phyloP scores from a whole-genome alignment of 1,140 invertebrate species.

The Chlorops oryzae region DNA sequence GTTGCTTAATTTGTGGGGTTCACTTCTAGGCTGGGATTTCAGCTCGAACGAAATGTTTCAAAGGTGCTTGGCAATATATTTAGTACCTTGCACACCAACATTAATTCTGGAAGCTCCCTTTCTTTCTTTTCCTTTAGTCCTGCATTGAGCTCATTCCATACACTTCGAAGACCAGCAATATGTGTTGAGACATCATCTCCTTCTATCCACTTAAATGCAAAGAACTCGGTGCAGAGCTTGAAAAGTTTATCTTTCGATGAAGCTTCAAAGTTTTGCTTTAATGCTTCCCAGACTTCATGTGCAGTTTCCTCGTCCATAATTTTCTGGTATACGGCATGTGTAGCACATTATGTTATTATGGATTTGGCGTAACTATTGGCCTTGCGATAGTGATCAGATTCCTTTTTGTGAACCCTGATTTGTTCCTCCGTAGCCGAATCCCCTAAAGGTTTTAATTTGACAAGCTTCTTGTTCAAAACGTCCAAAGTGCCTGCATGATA shows the following conservation, averaged over 20 bases:
- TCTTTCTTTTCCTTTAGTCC: background rate
- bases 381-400: background rate
- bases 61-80: conserved; percentile 3
- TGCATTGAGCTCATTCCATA: conserved; percentile 1
- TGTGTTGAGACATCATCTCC: background rate
- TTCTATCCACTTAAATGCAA: background rate
- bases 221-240: conserved; percentile 5
- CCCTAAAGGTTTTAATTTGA: too few species aligned
- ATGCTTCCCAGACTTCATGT: conserved; percentile 2
- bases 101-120: conserved; percentile 1
- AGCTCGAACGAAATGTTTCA: conserved; percentile 5
- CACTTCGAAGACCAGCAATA: background rate
- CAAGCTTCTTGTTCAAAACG: too few species aligned
- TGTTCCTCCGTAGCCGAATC: too few species aligned
- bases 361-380: conserved; percentile 1
- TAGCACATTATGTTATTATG: background rate
- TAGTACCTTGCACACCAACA: conserved; percentile 7
- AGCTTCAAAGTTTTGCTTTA: conserved; percentile 5
- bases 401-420: too few species aligned
- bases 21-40: conserved; percentile 4
- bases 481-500: too few species aligned
- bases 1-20: conserved; percentile 4
- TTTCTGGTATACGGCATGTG: background rate
- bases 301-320: conserved; percentile 2
- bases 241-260: conserved; percentile 3